phyloP scores from a whole-genome alignment of 2,888 invertebrate genomes.

The Caenorhabditis japonica region DNA sequence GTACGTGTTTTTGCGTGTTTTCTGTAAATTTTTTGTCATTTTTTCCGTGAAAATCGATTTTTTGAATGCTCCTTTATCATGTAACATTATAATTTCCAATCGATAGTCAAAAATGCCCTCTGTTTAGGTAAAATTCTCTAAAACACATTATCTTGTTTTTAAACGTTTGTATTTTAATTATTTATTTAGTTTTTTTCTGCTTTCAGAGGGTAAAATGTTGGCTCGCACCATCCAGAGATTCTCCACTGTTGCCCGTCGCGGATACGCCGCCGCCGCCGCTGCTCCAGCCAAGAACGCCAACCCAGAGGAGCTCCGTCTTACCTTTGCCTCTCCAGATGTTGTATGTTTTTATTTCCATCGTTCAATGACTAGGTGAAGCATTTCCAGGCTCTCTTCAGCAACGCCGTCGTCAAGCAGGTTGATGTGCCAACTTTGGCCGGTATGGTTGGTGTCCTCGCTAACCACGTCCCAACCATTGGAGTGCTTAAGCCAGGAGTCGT shows the following conservation, averaged over 20 bases:
- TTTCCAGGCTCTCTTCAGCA: slow-evolving; percentile 70
- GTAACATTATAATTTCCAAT: too few species aligned
- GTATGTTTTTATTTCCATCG: slow-evolving; percentile 24
- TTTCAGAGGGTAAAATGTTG: slow-evolving; percentile 60
- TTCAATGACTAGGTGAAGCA: not conserved
- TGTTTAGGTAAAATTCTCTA: too few species aligned
- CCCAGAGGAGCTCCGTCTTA: slow-evolving; percentile 69
- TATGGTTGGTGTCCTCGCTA: slow-evolving; percentile 75
- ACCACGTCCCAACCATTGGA: slow-evolving; percentile 76
- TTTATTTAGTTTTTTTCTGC: not conserved
- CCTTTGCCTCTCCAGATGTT: slow-evolving; percentile 72
- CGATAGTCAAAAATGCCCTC: too few species aligned
- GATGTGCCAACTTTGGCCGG: slow-evolving; percentile 76
- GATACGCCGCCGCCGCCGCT: slow-evolving; percentile 67
- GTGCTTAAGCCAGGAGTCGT: slow-evolving; percentile 76
- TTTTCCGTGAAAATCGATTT: too few species aligned
- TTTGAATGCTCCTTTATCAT: too few species aligned
- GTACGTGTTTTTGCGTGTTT: slow-evolving; percentile 7
- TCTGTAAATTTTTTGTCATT: not conserved
- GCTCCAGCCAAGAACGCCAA: slow-evolving; percentile 58
- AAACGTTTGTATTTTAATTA: too few species aligned
- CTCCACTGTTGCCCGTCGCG: slow-evolving; percentile 55
- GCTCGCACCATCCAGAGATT: slow-evolving; percentile 62
- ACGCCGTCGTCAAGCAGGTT: slow-evolving; percentile 74
- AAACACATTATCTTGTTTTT: not conserved